Conservation (phyloP, 2,113 vertebrate species). For the Rousettus leschenaultii region DNA sequence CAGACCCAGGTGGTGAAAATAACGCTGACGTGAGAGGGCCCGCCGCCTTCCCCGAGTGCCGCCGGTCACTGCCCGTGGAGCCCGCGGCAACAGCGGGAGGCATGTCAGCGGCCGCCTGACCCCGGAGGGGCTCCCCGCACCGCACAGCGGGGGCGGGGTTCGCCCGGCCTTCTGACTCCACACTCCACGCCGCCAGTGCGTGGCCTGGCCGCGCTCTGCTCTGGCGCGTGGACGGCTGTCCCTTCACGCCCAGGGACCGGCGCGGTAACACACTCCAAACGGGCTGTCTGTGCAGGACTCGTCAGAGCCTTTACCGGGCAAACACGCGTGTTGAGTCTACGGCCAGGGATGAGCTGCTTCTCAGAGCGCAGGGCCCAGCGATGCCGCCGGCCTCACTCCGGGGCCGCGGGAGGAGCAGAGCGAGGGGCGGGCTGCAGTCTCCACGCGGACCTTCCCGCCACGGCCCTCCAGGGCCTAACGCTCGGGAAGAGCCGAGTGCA, state of each 20-base stretch:
- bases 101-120: too few relatives aligned
- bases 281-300: not conserved
- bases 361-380: too few relatives aligned
- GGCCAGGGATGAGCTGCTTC: too few relatives aligned
- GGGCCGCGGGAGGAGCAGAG: too few relatives aligned
- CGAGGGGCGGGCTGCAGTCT: not conserved
- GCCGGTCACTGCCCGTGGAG: too few relatives aligned
- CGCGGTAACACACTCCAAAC: accelerated
- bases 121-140: not conserved
- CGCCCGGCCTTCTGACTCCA: accelerated
- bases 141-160: not conserved
- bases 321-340: accelerated
- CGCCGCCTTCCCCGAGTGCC: too few relatives aligned
- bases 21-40: too few relatives aligned
- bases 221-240: accelerated
- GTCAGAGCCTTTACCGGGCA: not conserved
- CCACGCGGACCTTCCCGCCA: not conserved
- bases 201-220: accelerated
- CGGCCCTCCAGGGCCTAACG: not conserved
- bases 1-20: too few relatives aligned
- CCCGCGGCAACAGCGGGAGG: too few relatives aligned
- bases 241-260: accelerated
- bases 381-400: too few relatives aligned
- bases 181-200: too few relatives aligned
- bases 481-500: not conserved